Percentiles rank a stretch among this genome's conserved stretches.
Conservation (phyloP, 92 coral and sea anemone species). For the Heliopora coerulea region DNA sequence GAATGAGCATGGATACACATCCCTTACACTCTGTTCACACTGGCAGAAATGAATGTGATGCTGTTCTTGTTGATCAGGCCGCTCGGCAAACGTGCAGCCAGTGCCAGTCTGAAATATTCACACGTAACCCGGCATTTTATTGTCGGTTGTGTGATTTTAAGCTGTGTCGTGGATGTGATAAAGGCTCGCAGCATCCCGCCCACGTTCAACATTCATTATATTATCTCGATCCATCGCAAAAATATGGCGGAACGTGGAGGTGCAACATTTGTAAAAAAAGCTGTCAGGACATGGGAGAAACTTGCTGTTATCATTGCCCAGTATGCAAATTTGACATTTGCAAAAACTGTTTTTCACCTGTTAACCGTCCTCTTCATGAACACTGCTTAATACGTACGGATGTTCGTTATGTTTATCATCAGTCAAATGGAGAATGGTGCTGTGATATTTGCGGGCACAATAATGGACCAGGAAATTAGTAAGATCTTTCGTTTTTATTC, state of each 20-base stretch:
- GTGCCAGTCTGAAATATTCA: background rate
- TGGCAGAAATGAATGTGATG: constrained; percentile 10
- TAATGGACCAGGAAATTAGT: constrained; percentile 15
- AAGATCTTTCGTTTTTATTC: background rate
- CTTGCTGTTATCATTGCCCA: background rate
- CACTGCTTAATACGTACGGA: background rate
- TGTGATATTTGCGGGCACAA: background rate
- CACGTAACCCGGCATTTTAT: background rate
- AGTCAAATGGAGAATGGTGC: background rate
- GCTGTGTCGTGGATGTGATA: background rate
- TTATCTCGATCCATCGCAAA: background rate
- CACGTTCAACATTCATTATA: background rate
- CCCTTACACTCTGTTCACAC: background rate
- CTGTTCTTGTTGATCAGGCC: background rate
- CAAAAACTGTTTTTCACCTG: background rate
- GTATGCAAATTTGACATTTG: background rate
- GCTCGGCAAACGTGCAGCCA: background rate
- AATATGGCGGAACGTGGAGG: background rate
- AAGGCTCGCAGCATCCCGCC: background rate
- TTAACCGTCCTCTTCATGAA: background rate
- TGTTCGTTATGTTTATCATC: background rate
- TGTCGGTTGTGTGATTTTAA: background rate
- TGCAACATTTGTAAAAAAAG: background rate
- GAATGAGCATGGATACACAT: background rate
- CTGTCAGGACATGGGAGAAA: background rate